These are phyloP conservation scores for Craniophora ligustri DNA, from an alignment of 2,888 invertebrate genomes.

Conservation along the genomic window DNA sequence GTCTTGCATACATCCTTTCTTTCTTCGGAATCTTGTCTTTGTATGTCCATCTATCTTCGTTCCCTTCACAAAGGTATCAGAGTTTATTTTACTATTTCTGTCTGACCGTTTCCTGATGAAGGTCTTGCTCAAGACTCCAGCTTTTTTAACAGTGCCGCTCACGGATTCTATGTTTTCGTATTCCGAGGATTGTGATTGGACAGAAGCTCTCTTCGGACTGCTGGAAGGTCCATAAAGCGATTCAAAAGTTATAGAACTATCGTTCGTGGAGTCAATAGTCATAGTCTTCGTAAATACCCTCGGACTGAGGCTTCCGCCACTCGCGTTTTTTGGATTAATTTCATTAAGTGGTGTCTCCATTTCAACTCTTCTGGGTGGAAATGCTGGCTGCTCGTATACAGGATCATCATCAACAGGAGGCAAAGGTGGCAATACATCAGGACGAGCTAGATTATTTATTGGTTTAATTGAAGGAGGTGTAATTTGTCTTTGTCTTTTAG, in stretches of 20 bases:
- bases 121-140: constrained; percentile 64
- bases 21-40: constrained; percentile 71
- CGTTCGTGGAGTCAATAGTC: constrained; percentile 61
- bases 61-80: constrained; percentile 78
- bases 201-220: constrained; percentile 86
- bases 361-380: constrained; percentile 87
- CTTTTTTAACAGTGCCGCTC: constrained; percentile 50
- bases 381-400: constrained; percentile 89
- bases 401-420: constrained; percentile 86
- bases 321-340: constrained; percentile 90
- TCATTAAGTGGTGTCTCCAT: constrained; percentile 70
- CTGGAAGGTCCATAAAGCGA: constrained; percentile 69
- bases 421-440: constrained; percentile 91
- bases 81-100: constrained; percentile 68
- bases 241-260: constrained; percentile 66
- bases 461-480: constrained; percentile 85
- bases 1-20: constrained; percentile 89
- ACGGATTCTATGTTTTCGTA: constrained; percentile 76
- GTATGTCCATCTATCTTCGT: constrained; percentile 65
- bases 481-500: constrained; percentile 91
- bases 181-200: constrained; percentile 84
- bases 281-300: constrained; percentile 73
- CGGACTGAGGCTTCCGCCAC: constrained; percentile 90
- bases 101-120: constrained; percentile 64
- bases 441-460: constrained; percentile 86